phyloP scores from a whole-genome alignment of 2,888 invertebrate genomes.

The Drosophila subquinaria region DNA sequence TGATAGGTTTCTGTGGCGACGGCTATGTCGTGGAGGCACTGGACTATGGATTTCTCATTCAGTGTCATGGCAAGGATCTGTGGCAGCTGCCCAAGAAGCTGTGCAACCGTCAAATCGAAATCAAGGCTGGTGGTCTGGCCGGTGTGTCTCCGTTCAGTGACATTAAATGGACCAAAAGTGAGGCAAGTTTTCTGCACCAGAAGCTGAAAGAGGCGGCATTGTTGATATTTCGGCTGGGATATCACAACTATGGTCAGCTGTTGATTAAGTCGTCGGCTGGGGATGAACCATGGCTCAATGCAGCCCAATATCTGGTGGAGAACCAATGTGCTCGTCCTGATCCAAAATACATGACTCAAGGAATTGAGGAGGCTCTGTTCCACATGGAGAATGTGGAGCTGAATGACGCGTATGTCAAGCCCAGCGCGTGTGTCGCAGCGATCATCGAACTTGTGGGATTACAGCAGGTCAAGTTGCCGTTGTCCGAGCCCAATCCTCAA shows the following conservation, averaged over 20 bases:
- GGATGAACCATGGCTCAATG: conserved; percentile 14
- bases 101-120: not conserved
- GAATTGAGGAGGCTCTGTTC: rapidly evolving
- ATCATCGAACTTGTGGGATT: conserved; percentile 32
- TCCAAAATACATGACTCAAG: not conserved
- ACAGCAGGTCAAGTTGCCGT: not conserved
- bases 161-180: conserved; percentile 34
- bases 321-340: conserved; percentile 5
- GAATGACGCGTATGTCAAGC: conserved; percentile 12
- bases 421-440: not conserved
- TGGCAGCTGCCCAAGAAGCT: conserved; percentile 46
- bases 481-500: no score
- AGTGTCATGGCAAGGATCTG: conserved; percentile 34
- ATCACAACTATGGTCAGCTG: conserved; percentile 39
- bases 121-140: conserved; percentile 26
- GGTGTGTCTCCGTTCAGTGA: conserved; percentile 22
- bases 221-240: not conserved
- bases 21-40: conserved; percentile 48
- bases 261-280: not conserved
- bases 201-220: conserved; percentile 12
- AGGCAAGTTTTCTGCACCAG: conserved; percentile 17
- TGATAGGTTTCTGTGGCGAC: not conserved
- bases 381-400: conserved; percentile 18
- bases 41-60: conserved; percentile 63
- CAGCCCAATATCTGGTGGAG: conserved; percentile 20